A percentile compares a stretch with the other conserved stretches of the same genome.
These are phyloP conservation scores for Trichogramma pretiosum DNA, from an alignment of 1,140 invertebrate genomes.

Conservation along the genomic window DNA sequence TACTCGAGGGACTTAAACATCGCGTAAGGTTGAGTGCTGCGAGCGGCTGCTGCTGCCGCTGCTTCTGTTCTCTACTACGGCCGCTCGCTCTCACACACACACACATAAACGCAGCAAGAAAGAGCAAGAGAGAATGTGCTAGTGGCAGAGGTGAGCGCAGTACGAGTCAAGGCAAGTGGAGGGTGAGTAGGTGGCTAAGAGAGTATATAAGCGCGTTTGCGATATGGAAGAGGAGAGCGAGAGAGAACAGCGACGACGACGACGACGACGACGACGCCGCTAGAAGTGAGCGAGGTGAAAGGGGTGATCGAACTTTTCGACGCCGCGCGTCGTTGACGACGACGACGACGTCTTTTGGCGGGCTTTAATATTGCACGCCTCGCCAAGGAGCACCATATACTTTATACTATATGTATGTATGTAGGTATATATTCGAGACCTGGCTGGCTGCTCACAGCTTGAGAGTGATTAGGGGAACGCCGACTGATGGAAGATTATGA, in stretches of 20 bases:
- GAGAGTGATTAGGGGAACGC: no score
- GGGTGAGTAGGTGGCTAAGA: slow-evolving; percentile 18
- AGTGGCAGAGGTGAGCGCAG: no score
- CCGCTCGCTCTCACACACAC: no score
- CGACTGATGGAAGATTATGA: no score
- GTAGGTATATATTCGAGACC: no score
- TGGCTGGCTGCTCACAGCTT: no score
- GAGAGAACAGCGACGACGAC: not conserved
- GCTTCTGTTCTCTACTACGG: no score
- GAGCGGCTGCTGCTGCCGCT: no score
- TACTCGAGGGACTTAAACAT: slow-evolving; percentile 26
- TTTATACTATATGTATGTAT: not conserved
- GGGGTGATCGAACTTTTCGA: slow-evolving; percentile 11
- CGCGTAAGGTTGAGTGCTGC: slow-evolving; percentile 4
- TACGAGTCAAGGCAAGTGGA: no score
- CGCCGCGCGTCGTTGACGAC: not conserved
- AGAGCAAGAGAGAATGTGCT: no score
- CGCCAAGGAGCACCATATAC: no score
- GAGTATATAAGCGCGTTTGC: not conserved
- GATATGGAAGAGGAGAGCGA: not conserved
- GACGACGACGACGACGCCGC: not conserved
- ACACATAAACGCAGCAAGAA: no score
- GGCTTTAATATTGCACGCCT: slow-evolving; percentile 4
- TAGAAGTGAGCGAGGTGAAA: not conserved
- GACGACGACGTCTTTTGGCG: slow-evolving; percentile 3